Evolutionary conservation across 2,113 vertebrate genomes (phyloP).

Genomic region (Rana temporaria): DNA sequence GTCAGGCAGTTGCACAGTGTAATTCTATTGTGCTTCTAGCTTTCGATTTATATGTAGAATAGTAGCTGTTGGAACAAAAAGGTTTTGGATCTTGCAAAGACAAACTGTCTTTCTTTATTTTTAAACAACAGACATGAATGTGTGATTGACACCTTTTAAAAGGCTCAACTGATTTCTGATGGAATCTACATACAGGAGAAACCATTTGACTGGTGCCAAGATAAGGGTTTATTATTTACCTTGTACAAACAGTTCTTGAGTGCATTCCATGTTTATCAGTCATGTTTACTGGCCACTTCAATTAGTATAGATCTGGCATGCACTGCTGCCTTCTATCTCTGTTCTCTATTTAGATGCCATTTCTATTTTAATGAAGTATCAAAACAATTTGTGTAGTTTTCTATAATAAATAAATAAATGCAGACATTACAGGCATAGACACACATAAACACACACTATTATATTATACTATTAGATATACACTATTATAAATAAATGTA

Average conservation of each 20-base stretch:
- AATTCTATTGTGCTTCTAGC: neutral
- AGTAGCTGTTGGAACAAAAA: neutral
- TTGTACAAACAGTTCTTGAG: slow-evolving; percentile 1
- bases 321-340: slow-evolving; percentile 55
- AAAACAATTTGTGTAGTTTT: no score
- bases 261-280: slow-evolving; percentile 49
- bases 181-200: slow-evolving; percentile 50
- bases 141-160: slow-evolving; percentile 45
- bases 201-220: slow-evolving; percentile 48
- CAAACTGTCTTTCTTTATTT: slow-evolving; percentile 6
- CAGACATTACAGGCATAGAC: no score
- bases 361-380: neutral
- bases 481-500: no score
- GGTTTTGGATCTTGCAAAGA: neutral
- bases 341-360: slow-evolving; percentile 55
- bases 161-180: slow-evolving; percentile 30
- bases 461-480: no score
- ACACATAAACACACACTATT: no score
- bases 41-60: neutral
- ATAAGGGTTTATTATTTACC: slow-evolving; percentile 51
- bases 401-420: no score
- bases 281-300: slow-evolving; percentile 55
- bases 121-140: slow-evolving; percentile 19
- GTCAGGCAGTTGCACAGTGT: neutral
- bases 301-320: slow-evolving; percentile 47